Conservation (phyloP, 2,797 vertebrate genomes). For the Buceros bicornis region DNA sequence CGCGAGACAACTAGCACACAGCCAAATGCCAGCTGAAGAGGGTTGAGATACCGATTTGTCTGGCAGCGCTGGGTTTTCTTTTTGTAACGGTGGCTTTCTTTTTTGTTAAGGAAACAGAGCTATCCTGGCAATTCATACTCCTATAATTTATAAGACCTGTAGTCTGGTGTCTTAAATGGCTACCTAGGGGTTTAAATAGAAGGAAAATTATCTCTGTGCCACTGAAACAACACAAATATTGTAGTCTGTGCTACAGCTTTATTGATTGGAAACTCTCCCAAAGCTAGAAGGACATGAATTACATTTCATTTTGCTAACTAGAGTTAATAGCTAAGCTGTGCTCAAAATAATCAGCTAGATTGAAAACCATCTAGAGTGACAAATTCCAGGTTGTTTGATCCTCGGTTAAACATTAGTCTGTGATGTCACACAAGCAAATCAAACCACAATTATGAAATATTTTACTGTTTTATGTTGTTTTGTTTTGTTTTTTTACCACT, state of each 20-base stretch:
- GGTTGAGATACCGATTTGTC: neutral
- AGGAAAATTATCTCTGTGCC: neutral
- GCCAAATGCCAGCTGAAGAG: neutral
- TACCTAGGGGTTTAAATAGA: slow-evolving; percentile 11
- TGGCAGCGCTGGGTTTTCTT: neutral
- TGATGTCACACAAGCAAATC: neutral
- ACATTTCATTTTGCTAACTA: slow-evolving; percentile 17
- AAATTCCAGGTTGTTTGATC: neutral
- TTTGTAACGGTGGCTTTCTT: neutral
- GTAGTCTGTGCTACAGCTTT: slow-evolving; percentile 12
- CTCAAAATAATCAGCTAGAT: slow-evolving; percentile 29
- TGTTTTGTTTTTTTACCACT: neutral
- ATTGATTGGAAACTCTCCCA: slow-evolving; percentile 21
- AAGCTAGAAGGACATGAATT: slow-evolving; percentile 12
- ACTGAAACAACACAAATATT: slow-evolving; percentile 16
- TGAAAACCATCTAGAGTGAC: slow-evolving; percentile 25
- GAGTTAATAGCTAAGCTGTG: slow-evolving; percentile 20
- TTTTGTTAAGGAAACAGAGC: neutral
- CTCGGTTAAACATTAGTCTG: slow-evolving; percentile 3
- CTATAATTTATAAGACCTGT: neutral
- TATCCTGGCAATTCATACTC: neutral
- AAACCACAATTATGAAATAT: slow-evolving; percentile 4
- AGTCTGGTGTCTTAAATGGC: neutral
- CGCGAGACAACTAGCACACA: neutral
- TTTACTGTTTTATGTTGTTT: neutral